Base-by-base conservation (phyloP, 2,888 invertebrate species). In the Clivina fossor region DNA sequence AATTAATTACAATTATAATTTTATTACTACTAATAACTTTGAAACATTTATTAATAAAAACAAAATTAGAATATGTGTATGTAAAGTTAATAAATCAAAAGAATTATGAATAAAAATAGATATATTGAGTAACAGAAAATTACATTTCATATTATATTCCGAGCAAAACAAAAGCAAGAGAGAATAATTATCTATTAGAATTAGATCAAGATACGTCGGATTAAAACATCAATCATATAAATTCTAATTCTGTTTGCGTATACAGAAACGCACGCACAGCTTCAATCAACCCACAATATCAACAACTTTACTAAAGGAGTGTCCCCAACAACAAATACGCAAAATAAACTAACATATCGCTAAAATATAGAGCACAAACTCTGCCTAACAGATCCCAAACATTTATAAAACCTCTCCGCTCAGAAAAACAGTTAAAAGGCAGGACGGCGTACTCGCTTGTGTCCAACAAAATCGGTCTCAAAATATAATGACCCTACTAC, bases 181-280 rank as follows among this genome's bases (percentile, higher is more conserved):
- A 54, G 26, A 44, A 35, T 28, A 54, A 19, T 54, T 44, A 24
- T 26, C 16, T 8, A 28, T 18, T 37, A 22, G 26, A 33, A 37
- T 26, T n/a, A 47, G 47, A 47, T 55, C 26, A 35, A 47, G 55
- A 55, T 55, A 55, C 55, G 55, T 55, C 55, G 47, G 55, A 55
- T 55, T 55, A 55, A 55, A 46, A 55, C 47, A 55, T 55, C 55
- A 55, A 55, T 55, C 55, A 55, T 38, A 47, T 26, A n/a, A 19
- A 32, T 46, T 50, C 24, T 51, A 48, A 51, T 51, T 51, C 51
- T 33, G 43, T 43, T 16, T 30, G 41, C 46, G 26, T 33, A 44
- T 44, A 28, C 38, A 54, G 16, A 44, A 54, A 30, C 41, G 28
- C n/a, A 26, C 24, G 18, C 19, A 11, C 9, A 41, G 35, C 35